These are phyloP conservation scores for Leuctra nigra DNA, from an alignment of 2,888 invertebrate species.

Conservation along the genomic window DNA sequence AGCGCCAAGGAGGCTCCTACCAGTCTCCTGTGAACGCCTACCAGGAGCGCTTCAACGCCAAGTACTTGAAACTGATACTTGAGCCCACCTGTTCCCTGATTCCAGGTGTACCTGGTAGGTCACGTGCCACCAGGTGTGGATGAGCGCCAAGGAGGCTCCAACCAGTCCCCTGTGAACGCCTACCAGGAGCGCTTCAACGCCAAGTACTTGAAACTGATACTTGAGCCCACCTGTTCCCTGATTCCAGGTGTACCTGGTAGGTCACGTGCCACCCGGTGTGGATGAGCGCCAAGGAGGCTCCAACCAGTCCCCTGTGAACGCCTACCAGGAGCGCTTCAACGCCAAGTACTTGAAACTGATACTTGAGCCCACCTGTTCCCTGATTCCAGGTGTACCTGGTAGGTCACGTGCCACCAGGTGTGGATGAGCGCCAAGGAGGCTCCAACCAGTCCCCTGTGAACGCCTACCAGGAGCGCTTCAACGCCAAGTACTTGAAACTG, in stretches of 20 bases:
- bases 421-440: slow-evolving; percentile 70
- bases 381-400: slow-evolving; percentile 86
- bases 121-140: slow-evolving; percentile 87
- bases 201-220: slow-evolving; percentile 66
- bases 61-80: slow-evolving; percentile 68
- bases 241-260: slow-evolving; percentile 85
- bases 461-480: slow-evolving; percentile 65
- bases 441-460: slow-evolving; percentile 43
- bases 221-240: too few relatives aligned
- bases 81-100: too few relatives aligned
- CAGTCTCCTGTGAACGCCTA: slow-evolving; percentile 47
- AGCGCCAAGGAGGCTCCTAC: slow-evolving; percentile 59
- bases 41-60: slow-evolving; percentile 67
- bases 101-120: slow-evolving; percentile 84
- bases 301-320: slow-evolving; percentile 41
- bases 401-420: slow-evolving; percentile 86
- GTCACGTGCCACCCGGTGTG: slow-evolving; percentile 84
- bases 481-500: slow-evolving; percentile 64
- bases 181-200: slow-evolving; percentile 70
- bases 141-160: slow-evolving; percentile 63
- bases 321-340: slow-evolving; percentile 68
- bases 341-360: slow-evolving; percentile 66
- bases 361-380: too few relatives aligned
- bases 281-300: slow-evolving; percentile 71
- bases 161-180: slow-evolving; percentile 43